Evolutionary conservation across 2,888 invertebrate genomes (phyloP).

Genomic region (Coecobrya sp.): DNA sequence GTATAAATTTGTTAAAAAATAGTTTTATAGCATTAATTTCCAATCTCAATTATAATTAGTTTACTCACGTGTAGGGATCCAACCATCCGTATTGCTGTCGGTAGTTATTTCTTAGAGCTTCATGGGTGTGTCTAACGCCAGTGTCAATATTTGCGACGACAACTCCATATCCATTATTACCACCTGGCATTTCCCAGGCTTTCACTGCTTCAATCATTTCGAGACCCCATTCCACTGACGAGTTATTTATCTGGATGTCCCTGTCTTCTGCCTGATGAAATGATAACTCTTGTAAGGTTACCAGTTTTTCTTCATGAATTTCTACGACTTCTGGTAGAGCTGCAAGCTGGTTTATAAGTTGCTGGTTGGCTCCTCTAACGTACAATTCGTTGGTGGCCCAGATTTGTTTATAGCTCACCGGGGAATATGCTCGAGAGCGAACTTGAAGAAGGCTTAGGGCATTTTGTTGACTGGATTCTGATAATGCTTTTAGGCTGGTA

Average conservation of each 20-base stretch:
- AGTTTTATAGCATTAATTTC: not conserved
- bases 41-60: too few species aligned
- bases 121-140: constrained; percentile 58
- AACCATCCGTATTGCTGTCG: constrained; percentile 6
- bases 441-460: not conserved
- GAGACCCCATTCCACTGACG: constrained; percentile 36
- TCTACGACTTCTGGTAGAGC: constrained; percentile 29
- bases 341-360: not conserved
- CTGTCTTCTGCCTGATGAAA: not conserved
- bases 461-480: not conserved
- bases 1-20: too few species aligned
- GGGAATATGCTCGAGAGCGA: not conserved
- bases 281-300: not conserved
- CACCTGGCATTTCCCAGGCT: constrained; percentile 71
- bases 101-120: constrained; percentile 21
- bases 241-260: not conserved
- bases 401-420: constrained; percentile 16
- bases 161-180: constrained; percentile 68
- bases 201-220: constrained; percentile 61
- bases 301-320: constrained; percentile 48
- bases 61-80: constrained; percentile 26
- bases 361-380: constrained; percentile 23
- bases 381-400: constrained; percentile 76
- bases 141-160: constrained; percentile 62
- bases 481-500: not conserved